Evolutionary conservation across 2,113 vertebrate species (phyloP), one percentile per base, ranked within the genome.

Genomic region (Ctenomys sociabilis): DNA sequence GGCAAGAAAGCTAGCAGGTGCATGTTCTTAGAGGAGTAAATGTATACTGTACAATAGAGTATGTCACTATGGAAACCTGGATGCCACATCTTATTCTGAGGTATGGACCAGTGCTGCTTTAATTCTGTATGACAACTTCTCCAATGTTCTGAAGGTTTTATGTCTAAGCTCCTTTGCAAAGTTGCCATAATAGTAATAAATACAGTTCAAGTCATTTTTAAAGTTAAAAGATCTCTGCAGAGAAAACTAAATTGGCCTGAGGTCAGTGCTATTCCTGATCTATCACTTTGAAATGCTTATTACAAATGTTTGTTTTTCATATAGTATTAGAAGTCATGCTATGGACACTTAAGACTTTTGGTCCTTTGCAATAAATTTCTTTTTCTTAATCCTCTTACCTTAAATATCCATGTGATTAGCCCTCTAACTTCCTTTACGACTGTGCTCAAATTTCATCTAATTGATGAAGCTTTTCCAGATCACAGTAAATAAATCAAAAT

Each of bases 51-150:
- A 26, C 21, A 80, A 26, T 4, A 43, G 49, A 11, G 4, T 32
- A 1, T 83, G 28, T 3, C 30, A n/a, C n/a, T 40, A 1, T 43
- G 35, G 57, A 57, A 78, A 82, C 45, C 3, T 5, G 3, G 7
- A 45, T 28, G 40, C 78, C 87, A 66, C 1, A 22, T 5, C 0
- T n/a, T 49, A 4, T 16, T 3, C 4, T 45, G 49, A 66, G 14
- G 0, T 28, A 32, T 1, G 7, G 40, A 1, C 43, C 10, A 30
- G n/a, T 43, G 0, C 26, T 1, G 3, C 28, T 40, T 7, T 66
- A 61, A 37, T 70, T 43, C 19, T 85, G 4, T 45, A 4, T 63
- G 13, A 35, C 73, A 52, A 0, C n/a, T 43, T 35, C 28, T 64
- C 35, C 7, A 30, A 43, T 40, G 49, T 80, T 54, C 54, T 70